A percentile compares a stretch with the other conserved stretches of the same genome.
phyloP scores from a whole-genome alignment of 1,140 invertebrate genomes.

The Drosophila gunungcola region DNA sequence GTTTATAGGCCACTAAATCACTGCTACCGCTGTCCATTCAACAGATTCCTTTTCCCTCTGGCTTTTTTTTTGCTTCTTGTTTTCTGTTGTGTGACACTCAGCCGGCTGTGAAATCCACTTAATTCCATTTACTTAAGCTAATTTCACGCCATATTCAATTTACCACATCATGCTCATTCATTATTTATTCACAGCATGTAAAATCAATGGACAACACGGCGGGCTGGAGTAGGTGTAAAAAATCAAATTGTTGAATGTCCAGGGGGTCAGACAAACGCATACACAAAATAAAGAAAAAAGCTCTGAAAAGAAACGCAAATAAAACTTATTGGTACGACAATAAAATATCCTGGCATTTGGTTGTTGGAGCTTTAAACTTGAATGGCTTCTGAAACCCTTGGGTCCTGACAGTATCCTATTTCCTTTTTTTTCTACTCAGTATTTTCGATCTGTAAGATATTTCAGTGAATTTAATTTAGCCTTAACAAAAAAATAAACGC shows the following conservation, averaged over 20 bases:
- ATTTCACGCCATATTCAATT: conserved; percentile 83
- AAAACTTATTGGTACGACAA: not conserved
- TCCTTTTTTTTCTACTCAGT: too few relatives aligned
- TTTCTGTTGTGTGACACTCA: conserved; percentile 36
- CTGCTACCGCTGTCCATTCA: conserved; percentile 22
- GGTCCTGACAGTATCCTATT: too few relatives aligned
- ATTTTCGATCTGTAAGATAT: too few relatives aligned
- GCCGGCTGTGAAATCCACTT: conserved; percentile 76
- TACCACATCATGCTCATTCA: conserved; percentile 81
- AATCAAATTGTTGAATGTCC: conserved; percentile 75
- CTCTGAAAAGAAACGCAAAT: conserved; percentile 8
- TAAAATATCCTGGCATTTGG: not conserved
- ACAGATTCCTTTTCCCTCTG: conserved; percentile 5
- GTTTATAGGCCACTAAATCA: conserved; percentile 62
- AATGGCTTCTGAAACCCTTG: too few relatives aligned
- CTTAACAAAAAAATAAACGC: too few relatives aligned
- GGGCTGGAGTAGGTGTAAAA: conserved; percentile 25
- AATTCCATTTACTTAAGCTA: conserved; percentile 84
- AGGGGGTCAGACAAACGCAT: conserved; percentile 3
- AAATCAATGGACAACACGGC: conserved; percentile 68
- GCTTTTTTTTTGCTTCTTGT: not conserved
- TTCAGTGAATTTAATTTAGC: too few relatives aligned
- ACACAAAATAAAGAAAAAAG: conserved; percentile 1
- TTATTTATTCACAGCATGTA: conserved; percentile 83
- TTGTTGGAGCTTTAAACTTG: too few relatives aligned